Conservation (phyloP, 2,797 vertebrate genomes). For the Eospalax fontanierii region DNA sequence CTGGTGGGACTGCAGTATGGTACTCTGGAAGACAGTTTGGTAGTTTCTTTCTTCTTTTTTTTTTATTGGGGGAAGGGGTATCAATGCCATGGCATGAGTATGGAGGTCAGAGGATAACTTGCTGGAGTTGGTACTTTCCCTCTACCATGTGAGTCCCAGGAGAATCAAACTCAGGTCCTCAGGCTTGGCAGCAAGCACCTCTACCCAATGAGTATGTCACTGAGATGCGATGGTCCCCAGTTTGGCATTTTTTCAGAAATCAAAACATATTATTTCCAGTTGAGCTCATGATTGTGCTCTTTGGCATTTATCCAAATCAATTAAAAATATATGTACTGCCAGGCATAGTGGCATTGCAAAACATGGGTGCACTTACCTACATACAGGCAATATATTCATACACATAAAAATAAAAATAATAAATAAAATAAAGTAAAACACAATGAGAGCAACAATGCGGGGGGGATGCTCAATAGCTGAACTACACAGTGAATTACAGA, state of each 20-base stretch:
- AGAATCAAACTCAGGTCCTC: background rate
- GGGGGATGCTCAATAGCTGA: background rate
- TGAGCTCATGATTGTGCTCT: background rate
- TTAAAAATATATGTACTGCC: background rate
- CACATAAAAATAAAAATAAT: too few relatives aligned
- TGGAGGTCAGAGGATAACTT: background rate
- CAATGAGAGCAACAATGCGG: background rate
- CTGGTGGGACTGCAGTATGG: background rate
- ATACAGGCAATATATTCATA: too few relatives aligned
- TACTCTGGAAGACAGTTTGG: conserved; percentile 20
- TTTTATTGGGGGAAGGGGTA: too few relatives aligned
- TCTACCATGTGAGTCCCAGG: background rate
- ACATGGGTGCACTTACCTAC: too few relatives aligned
- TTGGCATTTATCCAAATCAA: conserved; percentile 37
- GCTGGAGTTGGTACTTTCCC: background rate
- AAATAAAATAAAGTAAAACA: background rate
- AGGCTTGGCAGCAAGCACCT: background rate
- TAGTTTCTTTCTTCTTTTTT: background rate
- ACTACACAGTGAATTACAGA: background rate
- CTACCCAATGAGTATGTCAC: background rate
- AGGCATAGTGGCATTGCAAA: too few relatives aligned
- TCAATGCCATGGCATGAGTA: background rate
- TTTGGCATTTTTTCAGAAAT: background rate
- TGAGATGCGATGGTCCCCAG: background rate
- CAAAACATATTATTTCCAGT: background rate